Evolutionary conservation across 2,888 invertebrate species (phyloP).

Genomic region (Megamerina dolium): DNA sequence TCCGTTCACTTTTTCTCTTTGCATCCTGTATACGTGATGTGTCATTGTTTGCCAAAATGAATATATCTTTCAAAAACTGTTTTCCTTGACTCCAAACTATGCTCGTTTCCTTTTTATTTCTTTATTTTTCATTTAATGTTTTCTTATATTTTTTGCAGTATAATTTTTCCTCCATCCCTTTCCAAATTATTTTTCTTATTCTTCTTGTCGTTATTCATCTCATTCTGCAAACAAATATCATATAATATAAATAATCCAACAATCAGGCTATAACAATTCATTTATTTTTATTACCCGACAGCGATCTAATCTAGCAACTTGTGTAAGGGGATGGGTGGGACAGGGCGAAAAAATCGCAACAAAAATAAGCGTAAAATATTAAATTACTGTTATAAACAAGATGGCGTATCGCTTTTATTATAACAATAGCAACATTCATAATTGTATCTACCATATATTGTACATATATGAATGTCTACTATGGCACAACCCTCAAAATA

Average conservation of each 20-base stretch:
- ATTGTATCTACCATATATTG: no score
- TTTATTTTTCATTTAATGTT: no score
- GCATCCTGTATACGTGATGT: no score
- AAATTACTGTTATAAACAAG: conserved; percentile 11
- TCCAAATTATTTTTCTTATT: neutral
- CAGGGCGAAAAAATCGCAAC: conserved; percentile 9
- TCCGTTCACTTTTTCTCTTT: no score
- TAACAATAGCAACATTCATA: no score
- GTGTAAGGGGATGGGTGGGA: no score
- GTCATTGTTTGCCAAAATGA: neutral
- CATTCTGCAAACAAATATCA: no score
- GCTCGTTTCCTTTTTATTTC: neutral
- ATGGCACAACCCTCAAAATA: no score
- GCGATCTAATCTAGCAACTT: conserved; percentile 13
- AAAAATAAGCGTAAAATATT: conserved; percentile 23
- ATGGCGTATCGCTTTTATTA: neutral
- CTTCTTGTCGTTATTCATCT: conserved; percentile 5
- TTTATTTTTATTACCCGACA: conserved; percentile 43
- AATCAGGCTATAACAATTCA: conserved; percentile 47
- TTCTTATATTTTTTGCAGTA: conserved; percentile 5
- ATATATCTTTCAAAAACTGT: neutral
- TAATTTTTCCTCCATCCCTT: conserved; percentile 2
- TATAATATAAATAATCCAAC: conserved; percentile 29
- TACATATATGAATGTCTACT: no score
- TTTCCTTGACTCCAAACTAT: neutral